These are phyloP conservation scores for Artemisiospiza belli DNA, from an alignment of 2,113 vertebrate species.

Conservation along the genomic window DNA sequence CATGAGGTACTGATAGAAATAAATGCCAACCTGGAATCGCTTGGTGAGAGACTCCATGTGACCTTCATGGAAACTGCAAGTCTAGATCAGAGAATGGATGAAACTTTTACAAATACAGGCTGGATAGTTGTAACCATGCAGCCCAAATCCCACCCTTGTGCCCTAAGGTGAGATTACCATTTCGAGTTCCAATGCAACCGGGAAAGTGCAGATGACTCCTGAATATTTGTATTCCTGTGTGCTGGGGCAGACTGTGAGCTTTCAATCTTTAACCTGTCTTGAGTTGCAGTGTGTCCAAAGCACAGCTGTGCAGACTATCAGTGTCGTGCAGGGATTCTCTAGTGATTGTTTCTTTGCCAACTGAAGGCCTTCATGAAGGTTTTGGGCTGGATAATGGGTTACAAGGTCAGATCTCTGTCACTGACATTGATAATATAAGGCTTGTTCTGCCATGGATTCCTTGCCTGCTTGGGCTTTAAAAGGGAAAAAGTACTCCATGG, in stretches of 20 bases:
- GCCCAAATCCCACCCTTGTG: neutral
- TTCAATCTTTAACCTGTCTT: neutral
- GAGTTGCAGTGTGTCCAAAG: neutral
- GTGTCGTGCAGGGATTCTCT: neutral
- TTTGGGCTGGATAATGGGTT: neutral
- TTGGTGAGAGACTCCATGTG: neutral
- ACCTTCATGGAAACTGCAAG: neutral
- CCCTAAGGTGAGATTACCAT: neutral
- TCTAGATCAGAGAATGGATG: neutral
- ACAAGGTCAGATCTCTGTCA: neutral
- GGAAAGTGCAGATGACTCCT: neutral
- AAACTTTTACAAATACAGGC: neutral
- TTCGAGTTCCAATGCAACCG: neutral
- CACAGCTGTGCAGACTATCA: neutral
- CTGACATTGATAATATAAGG: too few species aligned
- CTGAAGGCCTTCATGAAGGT: neutral
- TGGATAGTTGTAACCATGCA: neutral
- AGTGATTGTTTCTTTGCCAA: neutral
- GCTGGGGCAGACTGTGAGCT: neutral
- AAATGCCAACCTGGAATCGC: accelerated
- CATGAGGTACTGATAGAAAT: neutral
- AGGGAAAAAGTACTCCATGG: neutral
- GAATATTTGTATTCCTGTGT: neutral
- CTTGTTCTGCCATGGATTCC: neutral
- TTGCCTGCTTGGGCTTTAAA: neutral